A percentile compares a stretch with the other conserved stretches of the same genome.
Conservation (phyloP, 2,797 vertebrate species). For the Pseudochaenichthys georgianus region DNA sequence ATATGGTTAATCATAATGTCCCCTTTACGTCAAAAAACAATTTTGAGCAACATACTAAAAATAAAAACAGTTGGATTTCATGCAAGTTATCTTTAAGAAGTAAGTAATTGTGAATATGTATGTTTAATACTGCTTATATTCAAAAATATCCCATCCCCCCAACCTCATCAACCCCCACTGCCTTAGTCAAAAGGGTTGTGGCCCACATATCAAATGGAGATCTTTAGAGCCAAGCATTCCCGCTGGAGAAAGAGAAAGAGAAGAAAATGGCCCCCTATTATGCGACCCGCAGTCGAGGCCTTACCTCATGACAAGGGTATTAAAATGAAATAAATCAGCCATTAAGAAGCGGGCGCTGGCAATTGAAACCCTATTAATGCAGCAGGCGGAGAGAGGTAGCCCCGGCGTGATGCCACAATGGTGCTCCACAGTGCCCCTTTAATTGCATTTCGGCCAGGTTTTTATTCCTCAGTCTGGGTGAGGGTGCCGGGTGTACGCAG, state of each 20-base stretch:
- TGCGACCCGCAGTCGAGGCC: constrained; percentile 75
- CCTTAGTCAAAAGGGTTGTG: constrained; percentile 60
- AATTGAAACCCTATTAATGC: constrained; percentile 88
- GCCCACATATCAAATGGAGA: constrained; percentile 79
- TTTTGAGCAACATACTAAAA: constrained; percentile 25
- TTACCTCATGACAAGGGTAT: constrained; percentile 87
- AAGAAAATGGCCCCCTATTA: constrained; percentile 80
- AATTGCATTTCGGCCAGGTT: constrained; percentile 80
- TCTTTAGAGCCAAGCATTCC: constrained; percentile 82
- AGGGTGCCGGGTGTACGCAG: constrained; percentile 68
- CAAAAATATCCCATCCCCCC: constrained; percentile 48
- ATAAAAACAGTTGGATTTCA: constrained; percentile 22
- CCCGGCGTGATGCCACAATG: constrained; percentile 79
- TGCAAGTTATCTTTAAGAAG: constrained; percentile 35
- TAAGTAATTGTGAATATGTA: constrained; percentile 39
- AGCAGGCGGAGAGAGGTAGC: constrained; percentile 72
- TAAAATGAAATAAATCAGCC: constrained; percentile 91
- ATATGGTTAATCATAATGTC: constrained; percentile 15
- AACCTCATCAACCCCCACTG: constrained; percentile 24
- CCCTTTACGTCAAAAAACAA: neutral
- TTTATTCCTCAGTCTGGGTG: constrained; percentile 70
- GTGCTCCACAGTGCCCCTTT: constrained; percentile 74
- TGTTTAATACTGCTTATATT: constrained; percentile 37
- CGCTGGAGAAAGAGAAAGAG: constrained; percentile 63
- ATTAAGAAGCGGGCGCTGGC: constrained; percentile 84